Base-by-base conservation (phyloP, 2,888 invertebrate genomes). In the Hedya salicella region DNA sequence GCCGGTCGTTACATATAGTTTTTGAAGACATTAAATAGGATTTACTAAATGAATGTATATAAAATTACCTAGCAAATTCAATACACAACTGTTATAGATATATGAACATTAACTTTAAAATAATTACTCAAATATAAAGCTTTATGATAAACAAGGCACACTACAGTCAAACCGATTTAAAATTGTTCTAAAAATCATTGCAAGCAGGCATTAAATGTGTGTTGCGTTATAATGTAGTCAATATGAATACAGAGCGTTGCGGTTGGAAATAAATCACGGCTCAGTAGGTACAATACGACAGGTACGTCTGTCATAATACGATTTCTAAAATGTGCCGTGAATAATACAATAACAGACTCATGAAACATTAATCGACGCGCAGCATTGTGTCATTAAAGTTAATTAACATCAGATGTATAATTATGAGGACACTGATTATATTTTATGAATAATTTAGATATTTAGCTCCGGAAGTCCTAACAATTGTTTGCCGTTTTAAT, bases 381-480 rank as follows among this genome's bases (percentile, higher is more conserved):
- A 53, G 65, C 65, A 60, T 66, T 66, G 66, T 61, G 54, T 32
- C 56, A 56, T 68, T 57, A 68, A 68, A 65, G 48, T 61, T 84
- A 87, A 88, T 86, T 84, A 84, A 85, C 81, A 82, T 79, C 78
- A 70, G 78, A 75, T 76, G 76, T 82, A 84, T 65, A 83, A 86
- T 87, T 87, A 86, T 85, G 81, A 85, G 81, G 81, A 80, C 78
- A 79, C 78, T 88, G 86, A 88, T 89, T 87, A 85, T 85, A 87
- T 86, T 88, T 89, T 88, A 88, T 87, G 87, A 88, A 91, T 88
- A 87, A 89, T 86, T 86, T 79, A 81, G 81, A 66, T 66, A 66
- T 72, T 81, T 76, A 75, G 76, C 75, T 72, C 87, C 91, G 91
- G 91, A 91, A 87, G 84, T 81, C 78, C 83, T 79, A 83, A 89